These are phyloP conservation scores for Microcebus griseorufus DNA, from an alignment of 2,113 vertebrate species.

Conservation along the genomic window DNA sequence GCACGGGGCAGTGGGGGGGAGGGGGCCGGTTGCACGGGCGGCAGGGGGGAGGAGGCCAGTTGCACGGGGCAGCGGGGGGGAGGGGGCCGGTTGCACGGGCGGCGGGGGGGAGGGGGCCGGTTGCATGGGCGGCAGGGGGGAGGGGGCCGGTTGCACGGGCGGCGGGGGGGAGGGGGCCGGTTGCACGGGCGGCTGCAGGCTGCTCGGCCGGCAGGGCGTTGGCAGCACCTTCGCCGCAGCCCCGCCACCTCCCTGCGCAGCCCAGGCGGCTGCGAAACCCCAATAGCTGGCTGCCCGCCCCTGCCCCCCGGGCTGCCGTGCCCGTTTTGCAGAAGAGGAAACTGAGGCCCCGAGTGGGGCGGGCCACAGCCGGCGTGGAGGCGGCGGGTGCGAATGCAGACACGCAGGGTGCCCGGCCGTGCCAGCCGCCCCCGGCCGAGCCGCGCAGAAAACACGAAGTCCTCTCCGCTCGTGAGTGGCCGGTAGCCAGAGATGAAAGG, in stretches of 20 bases:
- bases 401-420: accelerated
- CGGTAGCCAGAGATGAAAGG: neutral
- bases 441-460: neutral
- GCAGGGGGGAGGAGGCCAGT: too few species aligned
- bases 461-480: neutral
- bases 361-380: neutral
- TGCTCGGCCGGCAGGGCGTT: neutral
- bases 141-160: neutral
- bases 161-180: too few species aligned
- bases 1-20: neutral
- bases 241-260: neutral
- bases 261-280: neutral
- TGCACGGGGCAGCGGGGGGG: too few species aligned
- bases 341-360: neutral
- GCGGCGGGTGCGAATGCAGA: neutral
- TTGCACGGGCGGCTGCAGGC: neutral
- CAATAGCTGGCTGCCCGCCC: neutral
- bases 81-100: too few species aligned
- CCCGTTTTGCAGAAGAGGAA: slow-evolving; percentile 29
- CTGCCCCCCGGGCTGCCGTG: neutral
- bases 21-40: too few species aligned
- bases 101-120: too few species aligned
- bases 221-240: slow-evolving; percentile 30
- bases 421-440: neutral
- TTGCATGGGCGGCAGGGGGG: neutral